Base-by-base conservation (phyloP, 2,113 vertebrate species). In the Zingel zingel region DNA sequence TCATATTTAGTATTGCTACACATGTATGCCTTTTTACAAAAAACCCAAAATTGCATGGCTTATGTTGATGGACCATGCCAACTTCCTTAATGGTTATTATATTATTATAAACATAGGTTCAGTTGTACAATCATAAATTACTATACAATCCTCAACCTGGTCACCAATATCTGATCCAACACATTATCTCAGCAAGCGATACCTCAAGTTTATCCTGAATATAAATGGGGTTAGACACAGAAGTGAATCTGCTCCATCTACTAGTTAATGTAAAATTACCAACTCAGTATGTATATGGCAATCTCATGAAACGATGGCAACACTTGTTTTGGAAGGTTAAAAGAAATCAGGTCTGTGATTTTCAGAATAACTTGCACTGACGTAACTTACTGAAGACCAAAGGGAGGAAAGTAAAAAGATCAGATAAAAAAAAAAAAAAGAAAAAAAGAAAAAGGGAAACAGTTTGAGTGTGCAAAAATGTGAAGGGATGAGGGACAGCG, bases 121-220 rank as follows among this genome's bases (percentile, higher is more conserved):
- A 90, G 82, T 84, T 90, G 74, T 88, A 92, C 87, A 92, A 80
- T 86, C 48, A 80, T 73, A 89, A 85, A 77, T 85, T 86, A 82
- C 83, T 79, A 76, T 51, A 91, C 84, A 91, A 88, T 89, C 86
- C 87, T 91, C 82, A 84, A 67, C 65, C 68, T 79, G 66, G 86
- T 87, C 88, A 81, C 69, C 67, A 64, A 77, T 67, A 62, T 76
- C 76, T 68, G 66, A 83, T 79, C 43, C 66, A 76, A 73, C 63
- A 69, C 51, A 80, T 63, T 43, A 33, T 79, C 25, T 67, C 68
- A 53, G 16, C 50, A 54, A 27, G 53, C 54, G 21, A 50, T 7
- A 72, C 6, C 36, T 63, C 23, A 69, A 21, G 51, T 75, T 74
- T 50, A 13, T 58, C 19, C 72, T 14, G 27, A 68, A 82, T 53